Evolutionary conservation across 35 echinoderm and acorn worm species (phyloP).

Genomic region (Holothuria glaberrima): DNA sequence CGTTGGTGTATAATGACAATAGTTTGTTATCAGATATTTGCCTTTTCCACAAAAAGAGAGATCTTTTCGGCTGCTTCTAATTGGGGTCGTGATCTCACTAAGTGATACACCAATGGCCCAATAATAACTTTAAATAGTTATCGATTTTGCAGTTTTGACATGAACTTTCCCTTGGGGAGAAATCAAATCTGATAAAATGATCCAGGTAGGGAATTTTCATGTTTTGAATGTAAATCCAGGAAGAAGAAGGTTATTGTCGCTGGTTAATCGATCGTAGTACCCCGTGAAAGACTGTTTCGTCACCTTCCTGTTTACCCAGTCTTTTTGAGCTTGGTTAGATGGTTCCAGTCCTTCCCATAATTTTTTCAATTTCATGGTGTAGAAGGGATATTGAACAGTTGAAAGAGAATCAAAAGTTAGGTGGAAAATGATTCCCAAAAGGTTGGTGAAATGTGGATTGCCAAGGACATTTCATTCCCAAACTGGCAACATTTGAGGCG

Average conservation of each 20-base stretch:
- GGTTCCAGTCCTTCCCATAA: too few relatives aligned
- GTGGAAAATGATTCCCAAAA: too few relatives aligned
- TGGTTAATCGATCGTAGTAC: neutral
- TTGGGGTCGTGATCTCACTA: constrained; percentile 12
- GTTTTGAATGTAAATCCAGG: neutral
- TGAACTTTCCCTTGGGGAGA: neutral
- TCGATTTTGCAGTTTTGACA: neutral
- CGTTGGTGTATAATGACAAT: neutral
- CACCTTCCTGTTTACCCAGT: neutral
- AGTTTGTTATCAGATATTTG: neutral
- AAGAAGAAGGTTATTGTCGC: neutral
- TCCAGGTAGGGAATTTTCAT: neutral
- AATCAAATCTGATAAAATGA: neutral
- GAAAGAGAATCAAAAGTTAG: too few relatives aligned
- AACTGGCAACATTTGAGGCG: too few relatives aligned
- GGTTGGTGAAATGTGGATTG: too few relatives aligned
- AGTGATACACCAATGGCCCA: neutral
- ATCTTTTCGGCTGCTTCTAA: neutral
- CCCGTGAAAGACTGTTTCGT: neutral
- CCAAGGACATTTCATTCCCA: too few relatives aligned
- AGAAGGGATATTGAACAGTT: too few relatives aligned
- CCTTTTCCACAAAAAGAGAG: neutral
- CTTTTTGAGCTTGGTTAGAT: neutral
- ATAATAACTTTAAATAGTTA: neutral
- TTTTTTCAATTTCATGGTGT: too few relatives aligned